Percentiles rank a stretch among this genome's conserved stretches.
Evolutionary conservation across 64 coral and sea anemone species (phyloP).

Genomic region (Anthopleura sola): DNA sequence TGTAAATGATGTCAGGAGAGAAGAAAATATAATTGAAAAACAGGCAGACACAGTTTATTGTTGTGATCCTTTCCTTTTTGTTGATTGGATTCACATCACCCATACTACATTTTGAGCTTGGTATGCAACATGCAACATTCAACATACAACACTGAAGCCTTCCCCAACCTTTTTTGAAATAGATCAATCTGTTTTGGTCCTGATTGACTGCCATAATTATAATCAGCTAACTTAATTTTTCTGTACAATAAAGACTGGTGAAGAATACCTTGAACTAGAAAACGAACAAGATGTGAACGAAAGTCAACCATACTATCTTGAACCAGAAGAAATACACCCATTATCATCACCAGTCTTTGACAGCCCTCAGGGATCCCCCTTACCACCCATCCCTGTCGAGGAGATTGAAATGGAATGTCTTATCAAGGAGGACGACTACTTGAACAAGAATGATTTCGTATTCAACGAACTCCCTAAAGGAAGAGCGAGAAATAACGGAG

Average conservation of each 20-base stretch:
- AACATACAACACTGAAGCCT: no score
- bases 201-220: neutral
- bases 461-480: slow-evolving; percentile 49
- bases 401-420: slow-evolving; percentile 66
- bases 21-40: no score
- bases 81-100: no score
- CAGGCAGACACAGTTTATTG: no score
- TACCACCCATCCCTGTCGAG: slow-evolving; percentile 72
- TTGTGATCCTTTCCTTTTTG: no score
- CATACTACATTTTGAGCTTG: no score
- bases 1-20: no score
- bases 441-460: slow-evolving; percentile 41
- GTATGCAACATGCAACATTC: no score
- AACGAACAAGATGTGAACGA: slow-evolving; percentile 24
- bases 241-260: slow-evolving; percentile 51
- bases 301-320: slow-evolving; percentile 48
- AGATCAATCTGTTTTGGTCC: no score
- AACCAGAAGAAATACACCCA: slow-evolving; percentile 46
- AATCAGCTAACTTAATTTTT: neutral
- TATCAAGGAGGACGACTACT: neutral
- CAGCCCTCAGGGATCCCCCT: slow-evolving; percentile 26
- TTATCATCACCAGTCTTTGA: slow-evolving; percentile 5
- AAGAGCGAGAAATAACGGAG: neutral
- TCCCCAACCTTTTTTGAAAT: no score
- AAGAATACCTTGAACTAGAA: slow-evolving; percentile 75